Percentiles rank a stretch among this genome's conserved stretches.
These are phyloP conservation scores for Nerophis ophidion DNA, from an alignment of 2,113 vertebrate genomes.

Conservation along the genomic window DNA sequence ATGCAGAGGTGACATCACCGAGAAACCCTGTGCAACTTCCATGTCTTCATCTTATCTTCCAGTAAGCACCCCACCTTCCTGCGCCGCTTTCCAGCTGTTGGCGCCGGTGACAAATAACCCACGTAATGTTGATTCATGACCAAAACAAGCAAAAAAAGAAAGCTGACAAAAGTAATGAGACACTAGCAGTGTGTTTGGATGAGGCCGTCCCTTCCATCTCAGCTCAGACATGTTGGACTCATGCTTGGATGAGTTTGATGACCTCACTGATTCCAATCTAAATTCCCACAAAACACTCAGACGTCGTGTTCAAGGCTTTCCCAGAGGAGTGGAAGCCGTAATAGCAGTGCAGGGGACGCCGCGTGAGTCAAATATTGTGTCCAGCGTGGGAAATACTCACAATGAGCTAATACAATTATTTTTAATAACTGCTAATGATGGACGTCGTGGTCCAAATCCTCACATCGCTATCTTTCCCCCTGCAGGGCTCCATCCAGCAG, in stretches of 20 bases:
- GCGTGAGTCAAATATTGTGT: not conserved
- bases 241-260: not conserved
- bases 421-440: not conserved
- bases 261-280: not conserved
- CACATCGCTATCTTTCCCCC: constrained; percentile 10
- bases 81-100: constrained; percentile 15
- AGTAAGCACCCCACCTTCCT: constrained; percentile 7
- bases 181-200: not conserved
- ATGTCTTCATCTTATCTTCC: constrained; percentile 5
- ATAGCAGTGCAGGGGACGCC: not conserved
- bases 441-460: not conserved
- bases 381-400: not conserved
- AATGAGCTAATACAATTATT: not conserved
- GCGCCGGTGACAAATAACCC: not conserved
- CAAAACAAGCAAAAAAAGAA: not conserved
- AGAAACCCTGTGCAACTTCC: not conserved
- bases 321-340: not conserved
- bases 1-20: constrained; percentile 1
- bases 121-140: not conserved
- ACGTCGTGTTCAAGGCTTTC: not conserved
- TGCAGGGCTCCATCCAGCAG: constrained; percentile 89
- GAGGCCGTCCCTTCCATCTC: not conserved
- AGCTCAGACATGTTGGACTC: not conserved
- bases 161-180: too few species aligned
- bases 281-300: not conserved